Percentiles rank a stretch among this genome's conserved stretches.
phyloP scores from a whole-genome alignment of 2,888 invertebrate genomes.

The Apamea sordens region DNA sequence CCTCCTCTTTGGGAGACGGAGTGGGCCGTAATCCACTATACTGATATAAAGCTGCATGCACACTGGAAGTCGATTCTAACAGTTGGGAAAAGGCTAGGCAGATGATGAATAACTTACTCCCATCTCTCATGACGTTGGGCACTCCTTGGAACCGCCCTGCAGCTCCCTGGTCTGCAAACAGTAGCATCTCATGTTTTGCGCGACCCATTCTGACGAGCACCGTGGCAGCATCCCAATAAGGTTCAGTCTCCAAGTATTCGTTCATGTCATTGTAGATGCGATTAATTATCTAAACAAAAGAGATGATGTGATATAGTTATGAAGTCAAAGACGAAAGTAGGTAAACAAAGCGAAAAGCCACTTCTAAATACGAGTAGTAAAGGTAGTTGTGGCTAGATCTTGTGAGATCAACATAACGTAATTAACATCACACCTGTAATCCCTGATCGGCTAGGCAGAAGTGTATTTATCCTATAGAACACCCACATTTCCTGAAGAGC shows the following conservation, averaged over 20 bases:
- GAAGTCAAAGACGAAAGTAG: not conserved
- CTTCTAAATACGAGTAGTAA: no score
- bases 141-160: slow-evolving; percentile 81
- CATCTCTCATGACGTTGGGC: slow-evolving; percentile 77
- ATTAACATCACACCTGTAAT: not conserved
- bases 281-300: slow-evolving; percentile 72
- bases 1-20: not conserved
- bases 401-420: not conserved
- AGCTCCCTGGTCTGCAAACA: slow-evolving; percentile 81
- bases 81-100: not conserved
- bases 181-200: slow-evolving; percentile 76
- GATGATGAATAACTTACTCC: slow-evolving; percentile 71
- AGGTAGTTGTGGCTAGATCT: not conserved
- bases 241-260: slow-evolving; percentile 80
- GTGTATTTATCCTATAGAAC: not conserved
- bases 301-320: not conserved
- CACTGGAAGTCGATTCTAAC: not conserved
- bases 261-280: slow-evolving; percentile 81
- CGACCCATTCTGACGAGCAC: slow-evolving; percentile 75
- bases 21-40: not conserved
- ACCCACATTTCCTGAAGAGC: not conserved
- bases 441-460: no score
- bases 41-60: not conserved
- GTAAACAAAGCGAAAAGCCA: not conserved
- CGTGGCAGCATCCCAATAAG: slow-evolving; percentile 81